Evolutionary conservation across 2,888 invertebrate genomes (phyloP).

Genomic region (Volucella bombylans): DNA sequence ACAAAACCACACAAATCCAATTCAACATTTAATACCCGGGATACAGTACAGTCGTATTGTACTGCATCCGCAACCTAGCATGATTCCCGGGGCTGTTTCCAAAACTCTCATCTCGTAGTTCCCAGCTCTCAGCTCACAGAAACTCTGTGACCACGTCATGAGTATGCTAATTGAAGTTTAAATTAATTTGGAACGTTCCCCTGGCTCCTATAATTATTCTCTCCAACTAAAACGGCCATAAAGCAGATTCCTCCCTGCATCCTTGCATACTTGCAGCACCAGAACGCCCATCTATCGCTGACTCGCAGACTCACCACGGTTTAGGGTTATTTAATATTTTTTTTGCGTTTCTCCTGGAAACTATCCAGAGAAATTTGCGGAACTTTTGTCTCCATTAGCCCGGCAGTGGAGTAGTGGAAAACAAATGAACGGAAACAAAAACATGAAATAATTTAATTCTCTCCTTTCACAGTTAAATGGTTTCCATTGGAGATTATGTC

Average conservation of each 20-base stretch:
- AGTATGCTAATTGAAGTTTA: slow-evolving; percentile 66
- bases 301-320: slow-evolving; percentile 26
- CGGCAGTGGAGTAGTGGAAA: slow-evolving; percentile 12
- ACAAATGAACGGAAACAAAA: slow-evolving; percentile 37
- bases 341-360: slow-evolving; percentile 14
- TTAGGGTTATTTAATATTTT: slow-evolving; percentile 15
- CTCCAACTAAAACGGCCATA: neutral
- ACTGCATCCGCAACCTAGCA: too few relatives aligned
- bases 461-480: slow-evolving; percentile 58
- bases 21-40: too few relatives aligned
- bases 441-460: slow-evolving; percentile 57
- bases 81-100: too few relatives aligned
- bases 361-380: slow-evolving; percentile 35
- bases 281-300: neutral
- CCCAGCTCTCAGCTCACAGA: neutral
- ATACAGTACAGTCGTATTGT: too few relatives aligned
- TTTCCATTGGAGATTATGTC: slow-evolving; percentile 63
- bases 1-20: too few relatives aligned
- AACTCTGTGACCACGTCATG: slow-evolving; percentile 38
- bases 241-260: neutral
- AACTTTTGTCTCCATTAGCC: slow-evolving; percentile 21
- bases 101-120: too few relatives aligned
- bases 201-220: slow-evolving; percentile 40
- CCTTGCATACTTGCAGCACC: neutral
- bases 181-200: slow-evolving; percentile 63